Base-by-base conservation (phyloP, 2,888 invertebrate genomes). In the Eudasyphora cyanicolor region DNA sequence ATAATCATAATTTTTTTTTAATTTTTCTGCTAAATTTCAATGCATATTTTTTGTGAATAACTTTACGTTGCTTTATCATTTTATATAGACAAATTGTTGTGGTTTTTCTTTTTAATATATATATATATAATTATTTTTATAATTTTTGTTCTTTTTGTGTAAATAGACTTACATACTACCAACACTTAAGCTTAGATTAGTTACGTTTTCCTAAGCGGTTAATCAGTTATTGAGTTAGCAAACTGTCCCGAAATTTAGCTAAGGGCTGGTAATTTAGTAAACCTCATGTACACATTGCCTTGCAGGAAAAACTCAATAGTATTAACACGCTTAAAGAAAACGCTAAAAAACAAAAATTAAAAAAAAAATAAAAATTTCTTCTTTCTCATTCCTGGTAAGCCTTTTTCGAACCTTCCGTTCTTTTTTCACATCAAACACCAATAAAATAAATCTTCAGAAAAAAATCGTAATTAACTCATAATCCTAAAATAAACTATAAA, bases 371-470 rank as follows among this genome's bases (percentile, higher is more conserved):
- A 60, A 67, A 78, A 38, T 2, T 54, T 21, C 17, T 38, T 64
- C 21, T 75, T 86, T 71, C 90, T 88, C 90, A 87, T 77, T 86
- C 90, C 91, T 81, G 81, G 51, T 85, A 70, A 85, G 91, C 90
- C 90, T 83, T 86, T 90, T 90, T 89, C 90, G 90, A 89, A 89
- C 90, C 89, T 88, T 85, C 88, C 89, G 78, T 86, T 85, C 64
- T 17, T n/a, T 74, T 14, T 81, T 62, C 69, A 60, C 57, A 76
- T 10, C n/a, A n/a, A n/a, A n/a, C n/a, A n/a, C n/a, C n/a, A 60
- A 35, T 19, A 67, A 76, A 82, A 69, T 54, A 54, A 86, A 17
- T 51, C 27, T 27, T 27, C 45, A 76, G 51, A 42, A 60, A 35
- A 70, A 80, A 42, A 24, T 51, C 17, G 1, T 45, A 60, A n/a